Evolutionary conservation across 2,888 invertebrate genomes (phyloP).

Genomic region (Homarus gammarus): DNA sequence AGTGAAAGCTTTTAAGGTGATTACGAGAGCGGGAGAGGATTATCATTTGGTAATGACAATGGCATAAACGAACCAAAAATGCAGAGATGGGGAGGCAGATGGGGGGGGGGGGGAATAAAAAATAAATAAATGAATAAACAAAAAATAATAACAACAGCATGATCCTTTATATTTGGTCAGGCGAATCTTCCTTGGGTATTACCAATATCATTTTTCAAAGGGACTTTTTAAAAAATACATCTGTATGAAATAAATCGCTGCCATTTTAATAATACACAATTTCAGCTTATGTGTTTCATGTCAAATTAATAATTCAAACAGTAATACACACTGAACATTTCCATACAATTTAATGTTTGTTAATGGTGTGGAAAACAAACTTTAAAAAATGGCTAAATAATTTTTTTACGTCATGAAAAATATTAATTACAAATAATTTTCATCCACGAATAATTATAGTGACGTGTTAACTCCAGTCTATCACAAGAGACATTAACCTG

Average conservation of each 20-base stretch:
- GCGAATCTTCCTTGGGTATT: not conserved
- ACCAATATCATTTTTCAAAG: not conserved
- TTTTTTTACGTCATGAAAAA: no score
- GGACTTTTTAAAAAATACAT: not conserved
- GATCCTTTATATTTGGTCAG: not conserved
- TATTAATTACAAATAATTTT: no score
- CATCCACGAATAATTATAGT: no score
- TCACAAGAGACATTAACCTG: no score
- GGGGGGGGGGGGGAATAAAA: not conserved
- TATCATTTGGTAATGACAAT: slow-evolving; percentile 7
- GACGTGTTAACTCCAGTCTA: no score
- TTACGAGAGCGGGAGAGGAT: slow-evolving; percentile 31
- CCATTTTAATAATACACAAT: not conserved
- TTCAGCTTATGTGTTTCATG: not conserved
- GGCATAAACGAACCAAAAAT: not conserved
- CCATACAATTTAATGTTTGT: not conserved
- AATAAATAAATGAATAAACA: not conserved
- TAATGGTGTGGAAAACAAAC: not conserved
- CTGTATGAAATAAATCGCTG: not conserved
- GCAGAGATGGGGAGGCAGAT: not conserved
- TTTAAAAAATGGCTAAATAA: not conserved
- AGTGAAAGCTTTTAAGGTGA: slow-evolving; percentile 47
- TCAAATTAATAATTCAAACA: not conserved
- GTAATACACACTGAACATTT: not conserved
- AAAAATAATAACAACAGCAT: not conserved